Conservation (phyloP, 2,113 vertebrate species). For the Daboia siamensis region DNA sequence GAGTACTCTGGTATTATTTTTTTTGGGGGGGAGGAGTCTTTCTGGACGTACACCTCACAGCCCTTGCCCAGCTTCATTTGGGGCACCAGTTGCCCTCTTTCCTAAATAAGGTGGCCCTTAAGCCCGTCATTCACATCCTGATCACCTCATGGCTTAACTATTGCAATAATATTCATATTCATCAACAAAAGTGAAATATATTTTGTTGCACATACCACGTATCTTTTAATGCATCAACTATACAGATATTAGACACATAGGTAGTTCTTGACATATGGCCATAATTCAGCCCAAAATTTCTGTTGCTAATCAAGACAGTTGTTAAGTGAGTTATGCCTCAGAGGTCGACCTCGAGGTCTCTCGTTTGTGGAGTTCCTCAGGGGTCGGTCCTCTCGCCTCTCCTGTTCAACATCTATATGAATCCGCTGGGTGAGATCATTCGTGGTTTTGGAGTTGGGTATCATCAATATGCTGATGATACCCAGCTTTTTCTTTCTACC, state of each 20-base stretch:
- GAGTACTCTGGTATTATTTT: neutral
- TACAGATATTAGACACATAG: neutral
- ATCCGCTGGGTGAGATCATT: no score
- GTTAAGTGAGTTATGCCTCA: neutral
- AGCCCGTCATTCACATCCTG: neutral
- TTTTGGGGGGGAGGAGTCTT: neutral
- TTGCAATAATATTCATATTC: neutral
- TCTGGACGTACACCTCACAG: neutral
- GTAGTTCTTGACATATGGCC: neutral
- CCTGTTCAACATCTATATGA: no score
- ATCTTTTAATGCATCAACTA: neutral
- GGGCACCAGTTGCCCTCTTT: neutral
- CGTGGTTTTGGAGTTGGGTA: no score
- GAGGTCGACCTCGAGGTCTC: no score
- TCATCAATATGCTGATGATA: no score
- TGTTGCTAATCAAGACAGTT: neutral
- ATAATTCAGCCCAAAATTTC: neutral
- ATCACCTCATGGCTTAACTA: neutral
- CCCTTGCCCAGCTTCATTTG: neutral
- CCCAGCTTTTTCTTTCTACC: no score
- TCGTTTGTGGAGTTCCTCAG: no score
- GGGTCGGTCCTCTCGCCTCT: no score
- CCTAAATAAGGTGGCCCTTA: neutral
- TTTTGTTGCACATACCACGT: neutral
- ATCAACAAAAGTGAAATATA: neutral